Evolutionary conservation across 2,797 vertebrate genomes (phyloP).

Genomic region (Tarsius wallacei): DNA sequence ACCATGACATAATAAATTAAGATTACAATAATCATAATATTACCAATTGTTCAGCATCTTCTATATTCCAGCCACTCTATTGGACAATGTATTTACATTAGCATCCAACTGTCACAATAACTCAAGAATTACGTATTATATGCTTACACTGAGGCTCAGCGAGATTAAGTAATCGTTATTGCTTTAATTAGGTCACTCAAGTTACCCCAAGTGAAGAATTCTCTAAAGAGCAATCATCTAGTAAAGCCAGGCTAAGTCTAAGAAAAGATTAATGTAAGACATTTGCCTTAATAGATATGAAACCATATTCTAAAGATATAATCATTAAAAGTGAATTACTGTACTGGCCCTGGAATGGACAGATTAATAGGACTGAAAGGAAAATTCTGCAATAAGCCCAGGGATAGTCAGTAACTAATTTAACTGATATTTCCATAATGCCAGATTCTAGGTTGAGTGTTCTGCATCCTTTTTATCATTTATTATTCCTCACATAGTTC

Average conservation of each 20-base stretch:
- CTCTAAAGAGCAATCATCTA: constrained; percentile 34
- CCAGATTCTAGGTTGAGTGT: background rate
- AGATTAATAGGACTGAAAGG: background rate
- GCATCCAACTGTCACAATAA: background rate
- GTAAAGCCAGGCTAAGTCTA: constrained; percentile 21
- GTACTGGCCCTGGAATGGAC: background rate
- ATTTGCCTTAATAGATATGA: background rate
- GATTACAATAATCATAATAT: background rate
- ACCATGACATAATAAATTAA: background rate
- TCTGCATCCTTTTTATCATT: background rate
- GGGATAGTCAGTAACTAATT: background rate
- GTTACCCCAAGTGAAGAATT: background rate
- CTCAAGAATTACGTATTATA: background rate
- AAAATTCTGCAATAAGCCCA: constrained; percentile 11
- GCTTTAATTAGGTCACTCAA: constrained; percentile 40
- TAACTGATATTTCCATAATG: constrained; percentile 3
- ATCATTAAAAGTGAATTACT: constrained; percentile 43
- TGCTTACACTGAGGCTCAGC: background rate
- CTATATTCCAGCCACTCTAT: background rate
- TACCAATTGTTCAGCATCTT: background rate
- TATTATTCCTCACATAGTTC: background rate
- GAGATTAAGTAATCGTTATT: constrained; percentile 28
- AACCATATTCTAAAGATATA: constrained; percentile 35
- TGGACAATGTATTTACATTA: background rate
- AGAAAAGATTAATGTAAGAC: constrained; percentile 13